A percentile compares a stretch with the other conserved stretches of the same genome.
These are phyloP conservation scores for Dicentrarchus labrax DNA, from an alignment of 2,113 vertebrate genomes.

Conservation along the genomic window DNA sequence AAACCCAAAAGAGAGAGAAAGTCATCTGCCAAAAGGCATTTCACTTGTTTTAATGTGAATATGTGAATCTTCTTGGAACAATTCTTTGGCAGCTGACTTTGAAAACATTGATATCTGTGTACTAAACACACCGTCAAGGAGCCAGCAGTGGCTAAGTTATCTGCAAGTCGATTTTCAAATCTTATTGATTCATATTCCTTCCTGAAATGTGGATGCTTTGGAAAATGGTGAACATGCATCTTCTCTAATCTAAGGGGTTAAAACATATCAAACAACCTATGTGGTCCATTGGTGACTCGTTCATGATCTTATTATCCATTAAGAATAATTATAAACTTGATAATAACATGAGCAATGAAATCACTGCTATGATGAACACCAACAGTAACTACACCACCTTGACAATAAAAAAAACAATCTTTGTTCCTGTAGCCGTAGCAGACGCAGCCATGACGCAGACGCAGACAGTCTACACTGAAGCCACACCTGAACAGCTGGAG, in stretches of 20 bases:
- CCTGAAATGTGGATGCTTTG: background rate
- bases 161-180: background rate
- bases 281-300: background rate
- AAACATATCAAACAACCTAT: background rate
- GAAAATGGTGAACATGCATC: background rate
- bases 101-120: background rate
- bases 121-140: background rate
- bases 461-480: constrained; percentile 89
- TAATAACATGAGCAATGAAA: constrained; percentile 1
- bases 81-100: background rate
- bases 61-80: background rate
- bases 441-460: constrained; percentile 92
- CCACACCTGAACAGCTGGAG: constrained; percentile 90
- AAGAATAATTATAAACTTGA: background rate
- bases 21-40: background rate
- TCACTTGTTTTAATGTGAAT: background rate
- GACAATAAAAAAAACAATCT: background rate
- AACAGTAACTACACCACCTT: background rate
- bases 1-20: too few species aligned
- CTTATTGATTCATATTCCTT: background rate
- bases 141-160: background rate
- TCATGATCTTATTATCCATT: background rate
- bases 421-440: constrained; percentile 86
- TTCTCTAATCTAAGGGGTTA: background rate
- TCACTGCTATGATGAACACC: background rate